Conservation (phyloP, 64 coral and sea anemone species). For the Pocillopora verrucosa region DNA sequence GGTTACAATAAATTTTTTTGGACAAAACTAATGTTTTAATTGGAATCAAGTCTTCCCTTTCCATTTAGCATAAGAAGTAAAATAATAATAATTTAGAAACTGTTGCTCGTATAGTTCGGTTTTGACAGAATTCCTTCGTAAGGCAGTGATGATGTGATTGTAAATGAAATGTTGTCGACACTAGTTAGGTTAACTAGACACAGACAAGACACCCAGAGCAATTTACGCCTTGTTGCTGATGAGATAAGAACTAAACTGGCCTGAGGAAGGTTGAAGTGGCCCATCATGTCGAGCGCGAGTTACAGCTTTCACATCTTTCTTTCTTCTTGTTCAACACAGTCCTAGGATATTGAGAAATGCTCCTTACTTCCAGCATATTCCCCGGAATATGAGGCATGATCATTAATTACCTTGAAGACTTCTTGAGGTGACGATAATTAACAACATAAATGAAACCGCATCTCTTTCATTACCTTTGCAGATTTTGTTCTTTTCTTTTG, state of each 20-base stretch:
- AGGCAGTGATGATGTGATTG: background rate
- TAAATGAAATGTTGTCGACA: background rate
- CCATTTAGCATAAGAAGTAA: too few species aligned
- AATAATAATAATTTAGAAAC: background rate
- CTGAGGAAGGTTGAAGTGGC: background rate
- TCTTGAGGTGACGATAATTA: background rate
- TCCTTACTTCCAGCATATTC: background rate
- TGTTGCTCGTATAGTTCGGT: background rate
- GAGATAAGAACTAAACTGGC: background rate
- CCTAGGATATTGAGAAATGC: background rate
- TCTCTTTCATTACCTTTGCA: background rate
- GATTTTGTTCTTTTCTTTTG: conserved; percentile 2
- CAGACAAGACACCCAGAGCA: background rate
- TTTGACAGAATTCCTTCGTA: background rate
- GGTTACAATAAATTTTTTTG: too few species aligned
- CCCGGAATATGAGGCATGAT: background rate
- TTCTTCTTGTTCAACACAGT: background rate
- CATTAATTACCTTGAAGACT: background rate
- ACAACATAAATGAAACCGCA: background rate
- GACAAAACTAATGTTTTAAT: too few species aligned
- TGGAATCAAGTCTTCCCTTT: too few species aligned
- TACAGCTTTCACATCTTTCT: background rate
- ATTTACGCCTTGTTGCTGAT: background rate
- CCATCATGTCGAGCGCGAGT: background rate
- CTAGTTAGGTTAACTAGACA: background rate